Evolutionary conservation across 1,140 invertebrate genomes (phyloP), one percentile per base, ranked within the genome.

Genomic region (Cryptotermes secundus): DNA sequence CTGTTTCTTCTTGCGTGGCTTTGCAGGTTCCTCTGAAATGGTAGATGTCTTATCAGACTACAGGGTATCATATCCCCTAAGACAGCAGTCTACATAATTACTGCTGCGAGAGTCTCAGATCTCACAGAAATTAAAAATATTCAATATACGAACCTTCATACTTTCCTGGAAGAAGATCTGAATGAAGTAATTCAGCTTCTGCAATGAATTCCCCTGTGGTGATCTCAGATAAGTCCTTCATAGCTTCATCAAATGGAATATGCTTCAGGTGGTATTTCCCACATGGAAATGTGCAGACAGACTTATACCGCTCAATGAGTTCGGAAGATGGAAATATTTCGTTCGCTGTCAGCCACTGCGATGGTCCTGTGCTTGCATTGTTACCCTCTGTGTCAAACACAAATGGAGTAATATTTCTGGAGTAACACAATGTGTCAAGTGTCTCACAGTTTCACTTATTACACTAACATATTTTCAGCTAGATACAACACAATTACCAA

Each of bases 81-180:
- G 9, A 3, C 22, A 49, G 3, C 16, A 19, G 45, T 49, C 80
- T 38, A 9, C 24, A 83, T 80, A n/a, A 3, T 31, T 35, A n/a
- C n/a, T n/a, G n/a, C n/a, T n/a, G n/a, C n/a, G n/a, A n/a, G n/a
- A n/a, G n/a, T n/a, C n/a, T n/a, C n/a, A n/a, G n/a, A n/a, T n/a
- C n/a, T 49, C 14, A 83, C 42, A 45, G 3, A 22, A 0, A 1
- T 83, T 79, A 34, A 83, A 9, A 24, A 38, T 26, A 34, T 36
- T 53, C 26, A 83, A 26, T 26, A 2, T 80, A 34, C 35, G 3
- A 34, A 83, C 83, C 83, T 83, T 83, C 83, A 49, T 83, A 83
- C 31, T 49, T 83, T 34, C 42, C 83, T 22, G 83, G 83, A 42
- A 83, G 34, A 42, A 83, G 59, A 79, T 83, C 83, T 24, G 59